Conservation (phyloP, 2,113 vertebrate genomes). For the Vireo altiloquus region DNA sequence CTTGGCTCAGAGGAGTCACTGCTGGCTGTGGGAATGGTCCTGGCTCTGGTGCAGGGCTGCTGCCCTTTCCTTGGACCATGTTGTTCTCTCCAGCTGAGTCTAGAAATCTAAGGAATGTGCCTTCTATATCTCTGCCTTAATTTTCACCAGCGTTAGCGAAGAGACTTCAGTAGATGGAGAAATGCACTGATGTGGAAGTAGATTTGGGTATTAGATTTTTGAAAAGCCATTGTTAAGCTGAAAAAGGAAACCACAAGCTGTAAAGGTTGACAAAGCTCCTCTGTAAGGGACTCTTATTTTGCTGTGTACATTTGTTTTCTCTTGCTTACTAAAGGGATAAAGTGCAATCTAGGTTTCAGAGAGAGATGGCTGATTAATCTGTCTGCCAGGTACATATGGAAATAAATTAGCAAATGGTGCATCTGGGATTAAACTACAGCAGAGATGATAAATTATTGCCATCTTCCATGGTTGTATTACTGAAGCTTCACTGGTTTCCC, state of each 20-base stretch:
- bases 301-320: conserved; percentile 40
- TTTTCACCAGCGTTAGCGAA: neutral
- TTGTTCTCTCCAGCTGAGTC: neutral
- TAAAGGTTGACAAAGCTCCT: conserved; percentile 10
- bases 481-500: conserved; percentile 56
- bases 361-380: conserved; percentile 78
- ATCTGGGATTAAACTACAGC: conserved; percentile 73
- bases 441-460: conserved; percentile 78
- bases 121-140: neutral
- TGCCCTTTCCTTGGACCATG: neutral
- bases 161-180: neutral
- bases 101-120: neutral
- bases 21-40: neutral
- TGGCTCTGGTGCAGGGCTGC: neutral
- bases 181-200: neutral
- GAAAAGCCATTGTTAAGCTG: conserved; percentile 25
- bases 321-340: conserved; percentile 67
- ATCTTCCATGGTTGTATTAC: conserved; percentile 53
- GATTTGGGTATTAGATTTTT: conserved; percentile 9
- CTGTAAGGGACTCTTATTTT: conserved; percentile 59
- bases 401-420: conserved; percentile 80
- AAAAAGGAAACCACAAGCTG: neutral
- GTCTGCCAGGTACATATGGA: conserved; percentile 81
- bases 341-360: conserved; percentile 66
- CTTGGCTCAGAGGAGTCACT: neutral